phyloP scores from a whole-genome alignment of 2,797 vertebrate genomes.

The Pseudotriccus pelzelni region DNA sequence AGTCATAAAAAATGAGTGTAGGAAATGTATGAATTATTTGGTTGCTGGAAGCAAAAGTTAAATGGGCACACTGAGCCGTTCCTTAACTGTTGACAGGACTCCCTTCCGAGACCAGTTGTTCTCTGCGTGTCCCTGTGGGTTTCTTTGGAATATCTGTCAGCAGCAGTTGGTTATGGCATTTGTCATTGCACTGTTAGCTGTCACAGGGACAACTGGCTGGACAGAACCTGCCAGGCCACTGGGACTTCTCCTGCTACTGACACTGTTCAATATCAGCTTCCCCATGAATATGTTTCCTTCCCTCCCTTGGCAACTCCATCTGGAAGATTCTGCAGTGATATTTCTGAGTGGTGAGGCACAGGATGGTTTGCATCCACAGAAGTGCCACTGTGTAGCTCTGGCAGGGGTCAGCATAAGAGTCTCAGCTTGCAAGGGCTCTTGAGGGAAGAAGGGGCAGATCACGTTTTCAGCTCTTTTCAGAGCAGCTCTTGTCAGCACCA shows the following conservation, averaged over 20 bases:
- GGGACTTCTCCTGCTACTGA: not conserved
- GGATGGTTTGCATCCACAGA: not conserved
- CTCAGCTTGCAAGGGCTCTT: not conserved
- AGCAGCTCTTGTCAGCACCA: fast-evolving
- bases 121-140: not conserved
- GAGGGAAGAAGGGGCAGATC: not conserved
- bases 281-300: not conserved
- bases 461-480: not conserved
- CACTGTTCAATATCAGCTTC: not conserved
- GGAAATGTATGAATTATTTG: not conserved
- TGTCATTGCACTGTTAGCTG: not conserved
- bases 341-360: not conserved
- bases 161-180: not conserved
- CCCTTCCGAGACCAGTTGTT: not conserved
- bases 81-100: not conserved
- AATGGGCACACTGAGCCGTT: not conserved
- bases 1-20: not conserved
- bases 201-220: not conserved
- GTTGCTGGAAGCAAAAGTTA: not conserved
- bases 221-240: not conserved
- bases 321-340: not conserved
- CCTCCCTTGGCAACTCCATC: fast-evolving
- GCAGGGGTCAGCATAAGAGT: fast-evolving
- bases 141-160: not conserved
- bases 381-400: not conserved